phyloP scores from a whole-genome alignment of 2,888 invertebrate species.

The Dione juno region DNA sequence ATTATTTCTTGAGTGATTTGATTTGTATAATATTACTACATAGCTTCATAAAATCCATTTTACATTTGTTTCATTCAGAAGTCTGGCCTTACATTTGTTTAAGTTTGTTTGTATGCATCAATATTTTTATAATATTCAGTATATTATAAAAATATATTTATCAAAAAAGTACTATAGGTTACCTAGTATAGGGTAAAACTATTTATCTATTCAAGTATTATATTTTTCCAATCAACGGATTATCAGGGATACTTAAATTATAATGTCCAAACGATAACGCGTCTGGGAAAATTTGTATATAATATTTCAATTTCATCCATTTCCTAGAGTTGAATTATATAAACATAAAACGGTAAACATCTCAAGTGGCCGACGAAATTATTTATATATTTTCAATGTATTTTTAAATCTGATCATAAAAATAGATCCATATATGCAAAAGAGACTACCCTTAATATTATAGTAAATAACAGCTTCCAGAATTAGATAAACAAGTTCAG shows the following conservation, averaged over 20 bases:
- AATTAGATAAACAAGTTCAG: slow-evolving; percentile 18
- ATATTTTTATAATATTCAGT: too few relatives aligned
- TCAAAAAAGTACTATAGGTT: too few relatives aligned
- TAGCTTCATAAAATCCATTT: not conserved
- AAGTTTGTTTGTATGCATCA: not conserved
- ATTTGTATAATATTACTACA: slow-evolving; percentile 24
- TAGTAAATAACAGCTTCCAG: slow-evolving; percentile 8
- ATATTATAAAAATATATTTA: too few relatives aligned
- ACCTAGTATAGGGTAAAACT: too few relatives aligned
- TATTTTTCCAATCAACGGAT: not conserved
- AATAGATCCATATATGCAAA: not conserved
- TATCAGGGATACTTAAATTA: not conserved
- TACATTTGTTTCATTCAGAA: not conserved
- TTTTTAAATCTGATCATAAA: not conserved
- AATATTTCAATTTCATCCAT: not conserved
- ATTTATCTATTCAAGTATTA: too few relatives aligned
- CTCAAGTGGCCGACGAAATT: not conserved
- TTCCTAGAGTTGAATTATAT: slow-evolving; percentile 4
- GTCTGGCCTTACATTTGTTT: not conserved
- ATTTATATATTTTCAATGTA: not conserved
- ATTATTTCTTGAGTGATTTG: slow-evolving; percentile 23
- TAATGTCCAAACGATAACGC: slow-evolving; percentile 1
- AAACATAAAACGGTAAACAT: slow-evolving; percentile 6
- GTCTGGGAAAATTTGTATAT: slow-evolving; percentile 22
- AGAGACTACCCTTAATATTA: not conserved